These are phyloP conservation scores for Diogma glabrata DNA, from an alignment of 2,888 invertebrate species.

Conservation along the genomic window DNA sequence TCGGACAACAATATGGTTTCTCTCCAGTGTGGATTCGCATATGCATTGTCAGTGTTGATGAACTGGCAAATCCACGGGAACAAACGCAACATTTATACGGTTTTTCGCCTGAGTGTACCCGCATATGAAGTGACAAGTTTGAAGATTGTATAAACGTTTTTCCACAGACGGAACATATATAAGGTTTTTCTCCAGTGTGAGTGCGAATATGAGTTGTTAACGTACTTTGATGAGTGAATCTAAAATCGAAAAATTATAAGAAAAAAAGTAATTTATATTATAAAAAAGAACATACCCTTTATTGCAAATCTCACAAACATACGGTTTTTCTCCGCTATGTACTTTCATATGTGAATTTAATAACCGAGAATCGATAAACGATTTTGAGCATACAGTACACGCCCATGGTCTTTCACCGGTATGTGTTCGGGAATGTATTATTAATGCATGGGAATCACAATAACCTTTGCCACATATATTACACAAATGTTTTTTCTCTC, in stretches of 20 bases:
- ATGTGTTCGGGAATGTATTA: constrained; percentile 35
- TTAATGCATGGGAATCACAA: constrained; percentile 29
- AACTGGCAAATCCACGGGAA: constrained; percentile 31
- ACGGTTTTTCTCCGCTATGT: constrained; percentile 42
- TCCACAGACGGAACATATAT: constrained; percentile 43
- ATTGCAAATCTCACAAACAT: constrained; percentile 43
- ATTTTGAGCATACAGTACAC: constrained; percentile 36
- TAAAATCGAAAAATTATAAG: constrained; percentile 34
- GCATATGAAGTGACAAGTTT: constrained; percentile 37
- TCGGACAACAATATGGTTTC: constrained; percentile 32
- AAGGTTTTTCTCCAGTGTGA: constrained; percentile 50
- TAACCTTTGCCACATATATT: constrained; percentile 42
- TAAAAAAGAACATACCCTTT: constrained; percentile 33
- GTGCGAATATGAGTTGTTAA: constrained; percentile 47
- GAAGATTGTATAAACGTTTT: constrained; percentile 50
- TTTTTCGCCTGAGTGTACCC: constrained; percentile 32
- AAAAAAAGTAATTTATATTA: not conserved
- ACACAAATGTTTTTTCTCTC: constrained; percentile 40
- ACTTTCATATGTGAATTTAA: constrained; percentile 42
- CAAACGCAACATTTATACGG: constrained; percentile 28
- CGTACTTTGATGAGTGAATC: constrained; percentile 48
- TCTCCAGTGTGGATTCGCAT: constrained; percentile 34
- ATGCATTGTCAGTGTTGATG: constrained; percentile 34
- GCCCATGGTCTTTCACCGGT: constrained; percentile 34
- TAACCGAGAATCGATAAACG: constrained; percentile 37